phyloP scores from a whole-genome alignment of 2,888 invertebrate genomes.

The Cephalotes varians region DNA sequence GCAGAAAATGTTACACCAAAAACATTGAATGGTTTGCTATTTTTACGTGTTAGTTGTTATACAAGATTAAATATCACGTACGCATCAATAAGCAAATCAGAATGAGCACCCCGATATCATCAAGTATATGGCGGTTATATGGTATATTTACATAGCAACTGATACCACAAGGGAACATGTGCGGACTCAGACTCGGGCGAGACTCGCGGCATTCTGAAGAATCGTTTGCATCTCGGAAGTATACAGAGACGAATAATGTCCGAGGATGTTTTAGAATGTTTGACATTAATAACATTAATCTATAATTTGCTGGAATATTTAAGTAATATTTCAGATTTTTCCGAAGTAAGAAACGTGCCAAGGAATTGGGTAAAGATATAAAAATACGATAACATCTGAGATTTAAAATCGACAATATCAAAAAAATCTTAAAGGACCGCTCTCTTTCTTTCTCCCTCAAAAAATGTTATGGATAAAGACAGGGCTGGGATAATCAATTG shows the following conservation, averaged over 20 bases:
- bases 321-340: not conserved
- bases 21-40: not conserved
- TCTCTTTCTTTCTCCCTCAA: not conserved
- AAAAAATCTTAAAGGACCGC: not conserved
- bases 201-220: constrained; percentile 25
- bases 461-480: no score
- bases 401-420: not conserved
- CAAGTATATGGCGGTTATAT: constrained; percentile 11
- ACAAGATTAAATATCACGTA: constrained; percentile 4
- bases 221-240: constrained; percentile 30
- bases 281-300: not conserved
- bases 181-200: not conserved
- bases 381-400: not conserved
- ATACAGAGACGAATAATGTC: not conserved
- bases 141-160: constrained; percentile 37
- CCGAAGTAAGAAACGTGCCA: not conserved
- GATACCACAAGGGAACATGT: constrained; percentile 12
- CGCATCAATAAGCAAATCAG: constrained; percentile 2
- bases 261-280: not conserved
- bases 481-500: no score
- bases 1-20: not conserved
- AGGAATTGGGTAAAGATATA: not conserved
- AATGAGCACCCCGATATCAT: constrained; percentile 24
- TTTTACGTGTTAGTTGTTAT: not conserved
- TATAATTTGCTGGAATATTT: not conserved